Evolutionary conservation across 2,797 vertebrate species (phyloP).

Genomic region (Allenopithecus nigroviridis): DNA sequence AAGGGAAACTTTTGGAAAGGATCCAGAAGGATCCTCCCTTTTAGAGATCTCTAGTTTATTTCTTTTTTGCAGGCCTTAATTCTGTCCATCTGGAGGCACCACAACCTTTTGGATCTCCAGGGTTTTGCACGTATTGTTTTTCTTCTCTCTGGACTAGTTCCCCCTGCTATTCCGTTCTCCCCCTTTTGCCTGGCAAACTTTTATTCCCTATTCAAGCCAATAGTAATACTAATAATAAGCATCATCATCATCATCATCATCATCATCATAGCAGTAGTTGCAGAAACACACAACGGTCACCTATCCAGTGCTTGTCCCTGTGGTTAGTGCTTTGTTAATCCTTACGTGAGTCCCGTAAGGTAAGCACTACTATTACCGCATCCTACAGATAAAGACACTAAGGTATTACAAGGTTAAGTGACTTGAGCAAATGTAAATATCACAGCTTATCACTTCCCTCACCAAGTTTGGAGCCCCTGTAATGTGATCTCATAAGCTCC

Average conservation of each 20-base stretch:
- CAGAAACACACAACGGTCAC: not conserved
- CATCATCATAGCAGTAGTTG: not conserved
- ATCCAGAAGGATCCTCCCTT: not conserved
- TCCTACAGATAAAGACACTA: not conserved
- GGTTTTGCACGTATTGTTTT: not conserved
- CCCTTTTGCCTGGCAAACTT: not conserved
- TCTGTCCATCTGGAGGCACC: not conserved
- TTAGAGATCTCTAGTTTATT: not conserved
- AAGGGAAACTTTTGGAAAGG: not conserved
- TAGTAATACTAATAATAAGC: not conserved
- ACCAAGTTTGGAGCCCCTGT: not conserved
- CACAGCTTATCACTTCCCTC: not conserved
- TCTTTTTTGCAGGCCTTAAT: not conserved
- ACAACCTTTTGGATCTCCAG: not conserved
- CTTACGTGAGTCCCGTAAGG: not conserved
- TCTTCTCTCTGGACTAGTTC: not conserved
- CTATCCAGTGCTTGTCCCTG: not conserved
- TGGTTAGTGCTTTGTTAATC: not conserved
- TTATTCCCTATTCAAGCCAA: not conserved
- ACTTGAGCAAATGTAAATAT: not conserved
- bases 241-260: not conserved
- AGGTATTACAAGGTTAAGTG: not conserved
- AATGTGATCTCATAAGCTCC: not conserved
- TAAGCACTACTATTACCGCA: not conserved
- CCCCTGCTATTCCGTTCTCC: not conserved